Conservation (phyloP, 2,888 invertebrate genomes). For the Lamellibrachia satsuma region DNA sequence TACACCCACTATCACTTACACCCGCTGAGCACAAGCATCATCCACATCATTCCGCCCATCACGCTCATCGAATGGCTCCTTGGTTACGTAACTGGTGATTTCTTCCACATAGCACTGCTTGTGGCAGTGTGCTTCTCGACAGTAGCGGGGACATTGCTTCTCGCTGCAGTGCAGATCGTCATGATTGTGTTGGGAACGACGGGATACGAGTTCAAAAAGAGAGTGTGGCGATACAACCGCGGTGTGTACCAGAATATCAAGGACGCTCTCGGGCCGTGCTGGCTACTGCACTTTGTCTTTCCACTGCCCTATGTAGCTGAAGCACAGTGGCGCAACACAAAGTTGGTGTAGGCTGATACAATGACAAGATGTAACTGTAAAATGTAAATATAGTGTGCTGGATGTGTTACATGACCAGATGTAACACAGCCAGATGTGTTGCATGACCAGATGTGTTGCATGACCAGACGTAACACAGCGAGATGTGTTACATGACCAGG, state of each 20-base stretch:
- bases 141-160: not conserved
- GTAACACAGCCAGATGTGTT: not conserved
- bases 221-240: not conserved
- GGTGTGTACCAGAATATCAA: not conserved
- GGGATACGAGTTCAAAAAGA: constrained; percentile 18
- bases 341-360: not conserved
- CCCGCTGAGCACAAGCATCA: constrained; percentile 18
- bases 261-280: constrained; percentile 17
- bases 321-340: not conserved
- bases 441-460: not conserved
- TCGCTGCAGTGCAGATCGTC: constrained; percentile 21
- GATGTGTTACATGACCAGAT: not conserved
- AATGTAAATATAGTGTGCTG: too few relatives aligned
- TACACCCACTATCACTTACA: not conserved
- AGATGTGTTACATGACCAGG: too few relatives aligned
- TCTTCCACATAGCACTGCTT: constrained; percentile 18
- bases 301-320: constrained; percentile 21
- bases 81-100: not conserved
- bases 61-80: constrained; percentile 27
- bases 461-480: not conserved
- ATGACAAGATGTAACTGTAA: too few relatives aligned
- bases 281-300: constrained; percentile 20
- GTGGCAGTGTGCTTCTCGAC: constrained; percentile 9
- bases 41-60: constrained; percentile 28
- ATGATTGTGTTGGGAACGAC: constrained; percentile 23